Base-by-base conservation (phyloP, 2,797 vertebrate species). In the Amazonetta brasiliensis region DNA sequence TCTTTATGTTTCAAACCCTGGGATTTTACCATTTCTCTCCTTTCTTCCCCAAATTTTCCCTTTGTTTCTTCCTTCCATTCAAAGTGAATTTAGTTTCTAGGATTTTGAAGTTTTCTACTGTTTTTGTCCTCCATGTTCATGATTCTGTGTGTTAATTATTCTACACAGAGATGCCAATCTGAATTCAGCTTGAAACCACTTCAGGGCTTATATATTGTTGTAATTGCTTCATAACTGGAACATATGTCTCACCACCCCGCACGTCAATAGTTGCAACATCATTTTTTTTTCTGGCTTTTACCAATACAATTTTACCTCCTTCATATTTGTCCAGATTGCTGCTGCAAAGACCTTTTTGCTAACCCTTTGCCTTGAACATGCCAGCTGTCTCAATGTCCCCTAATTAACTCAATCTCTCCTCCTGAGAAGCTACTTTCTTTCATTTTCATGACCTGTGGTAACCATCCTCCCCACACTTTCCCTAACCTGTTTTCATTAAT, bases 261-360 rank as follows among this genome's bases (percentile, higher is more conserved):
- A 94, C 67, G 67, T 94, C 96, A 97, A 9, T 46, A 76, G 87
- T 94, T 96, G 96, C 95, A 93, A 96, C 96, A 96, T 93, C 75
- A 0, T 92, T 86, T 95, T 95, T 87, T 83, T 95, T 87, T 83
- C 93, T 95, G 84, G 71, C 90, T 90, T 93, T 86, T 84, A 93
- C 93, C 64, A 76, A 1, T 58, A 79, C 31, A 92, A 86, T 94
- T 96, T 83, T 59, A 78, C 73, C 56, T 76, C 92, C 91, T 95
- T 96, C 84, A 66, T 80, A 94, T 81, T 68, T 87, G 62, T 88
- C 94, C 91, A 84, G 85, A 54, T 19, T 94, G 33, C 74, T 86
- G 31, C 39, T 95, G 71, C 85, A 91, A 88, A 78, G 67, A 76
- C 20, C 11, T 90, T 94, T 88, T 79, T 63, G 67, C 87, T 68